phyloP scores from a whole-genome alignment of 2,113 vertebrate species.

The Polypterus bichir region DNA sequence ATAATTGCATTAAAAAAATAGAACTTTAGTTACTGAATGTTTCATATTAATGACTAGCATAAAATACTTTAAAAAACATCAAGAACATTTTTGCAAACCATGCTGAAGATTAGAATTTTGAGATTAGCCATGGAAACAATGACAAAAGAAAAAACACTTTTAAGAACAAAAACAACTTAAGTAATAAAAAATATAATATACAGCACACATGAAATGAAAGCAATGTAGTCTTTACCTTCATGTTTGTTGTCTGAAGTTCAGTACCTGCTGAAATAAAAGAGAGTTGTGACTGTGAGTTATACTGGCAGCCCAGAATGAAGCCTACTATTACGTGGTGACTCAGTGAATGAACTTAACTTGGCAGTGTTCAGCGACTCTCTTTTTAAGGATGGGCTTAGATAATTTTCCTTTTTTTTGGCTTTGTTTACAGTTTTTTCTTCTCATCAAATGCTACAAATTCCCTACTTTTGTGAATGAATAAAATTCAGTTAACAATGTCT shows the following conservation, averaged over 20 bases:
- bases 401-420: not conserved
- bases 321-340: constrained; percentile 36
- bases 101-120: too few species aligned
- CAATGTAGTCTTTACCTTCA: constrained; percentile 24
- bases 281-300: constrained; percentile 16
- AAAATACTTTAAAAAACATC: too few species aligned
- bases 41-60: too few species aligned
- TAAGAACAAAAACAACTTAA: constrained; percentile 3
- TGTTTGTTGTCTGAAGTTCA: constrained; percentile 23
- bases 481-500: too few species aligned
- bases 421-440: too few species aligned
- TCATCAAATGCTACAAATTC: constrained; percentile 19
- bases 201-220: not conserved
- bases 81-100: too few species aligned
- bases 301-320: constrained; percentile 21
- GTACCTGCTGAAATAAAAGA: constrained; percentile 25
- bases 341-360: constrained; percentile 28
- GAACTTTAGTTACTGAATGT: too few species aligned
- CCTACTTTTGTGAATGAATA: constrained; percentile 11
- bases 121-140: not conserved
- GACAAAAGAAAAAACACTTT: not conserved
- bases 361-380: constrained; percentile 22
- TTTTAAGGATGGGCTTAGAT: not conserved
- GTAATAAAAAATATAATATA: constrained; percentile 6
- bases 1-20: too few species aligned